A percentile compares a stretch with the other conserved stretches of the same genome.
phyloP scores from a whole-genome alignment of 2,797 vertebrate genomes.

The Hoplostethus atlanticus region DNA sequence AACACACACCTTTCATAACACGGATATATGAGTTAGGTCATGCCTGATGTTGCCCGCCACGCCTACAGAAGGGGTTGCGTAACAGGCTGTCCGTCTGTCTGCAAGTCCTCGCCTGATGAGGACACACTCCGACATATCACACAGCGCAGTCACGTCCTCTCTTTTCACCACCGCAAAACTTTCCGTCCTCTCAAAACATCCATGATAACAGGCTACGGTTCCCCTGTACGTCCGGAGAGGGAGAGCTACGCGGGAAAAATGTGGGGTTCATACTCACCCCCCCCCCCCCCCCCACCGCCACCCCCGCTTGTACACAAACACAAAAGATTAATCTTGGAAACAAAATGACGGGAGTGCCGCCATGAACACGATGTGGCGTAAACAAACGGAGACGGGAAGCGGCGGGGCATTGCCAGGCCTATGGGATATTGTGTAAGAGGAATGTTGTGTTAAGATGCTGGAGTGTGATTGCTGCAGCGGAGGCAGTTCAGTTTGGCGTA shows the following conservation, averaged over 20 bases:
- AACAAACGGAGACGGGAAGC: neutral
- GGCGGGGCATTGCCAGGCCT: constrained; percentile 4
- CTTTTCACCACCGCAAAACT: neutral
- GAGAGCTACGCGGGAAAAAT: neutral
- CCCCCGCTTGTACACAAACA: neutral
- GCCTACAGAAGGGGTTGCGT: neutral
- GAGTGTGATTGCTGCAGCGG: constrained; percentile 14
- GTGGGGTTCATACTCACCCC: neutral
- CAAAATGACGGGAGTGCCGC: neutral
- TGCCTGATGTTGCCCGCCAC: neutral
- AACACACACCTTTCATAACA: constrained; percentile 6
- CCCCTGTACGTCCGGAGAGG: constrained; percentile 27
- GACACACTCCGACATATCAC: neutral
- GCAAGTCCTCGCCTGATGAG: constrained; percentile 12
- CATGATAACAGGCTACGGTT: neutral
- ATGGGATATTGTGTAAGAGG: constrained; percentile 11
- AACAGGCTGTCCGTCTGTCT: constrained; percentile 17
- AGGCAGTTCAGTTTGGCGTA: neutral
- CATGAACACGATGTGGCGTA: constrained; percentile 2
- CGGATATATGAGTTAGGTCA: constrained; percentile 1
- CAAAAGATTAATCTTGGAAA: neutral
- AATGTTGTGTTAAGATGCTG: constrained; percentile 42
- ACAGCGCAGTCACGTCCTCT: constrained; percentile 6
- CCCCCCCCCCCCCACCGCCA: neutral
- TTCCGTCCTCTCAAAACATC: neutral